phyloP scores from a whole-genome alignment of 2,113 vertebrate genomes.

The Triplophysa siluroides region DNA sequence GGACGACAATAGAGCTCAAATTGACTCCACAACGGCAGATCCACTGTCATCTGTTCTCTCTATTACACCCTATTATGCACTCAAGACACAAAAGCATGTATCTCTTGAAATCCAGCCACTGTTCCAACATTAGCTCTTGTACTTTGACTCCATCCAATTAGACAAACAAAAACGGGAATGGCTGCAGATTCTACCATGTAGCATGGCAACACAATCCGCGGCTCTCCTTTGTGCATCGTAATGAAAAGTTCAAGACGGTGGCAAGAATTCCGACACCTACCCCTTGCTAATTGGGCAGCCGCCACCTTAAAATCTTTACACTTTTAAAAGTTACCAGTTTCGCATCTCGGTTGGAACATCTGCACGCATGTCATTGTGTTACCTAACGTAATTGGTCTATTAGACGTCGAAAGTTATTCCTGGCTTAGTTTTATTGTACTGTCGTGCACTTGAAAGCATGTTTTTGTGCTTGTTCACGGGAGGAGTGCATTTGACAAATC shows the following conservation, averaged over 20 bases:
- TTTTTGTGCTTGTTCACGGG: background rate
- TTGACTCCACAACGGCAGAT: constrained; percentile 38
- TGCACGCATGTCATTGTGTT: background rate
- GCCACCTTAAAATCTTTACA: constrained; percentile 27
- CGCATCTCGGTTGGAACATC: background rate
- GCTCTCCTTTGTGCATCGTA: constrained; percentile 34
- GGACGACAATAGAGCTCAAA: constrained; percentile 36
- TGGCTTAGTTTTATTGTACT: constrained; percentile 9
- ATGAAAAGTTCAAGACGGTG: constrained; percentile 46
- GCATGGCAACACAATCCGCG: constrained; percentile 34
- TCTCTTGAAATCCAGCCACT: constrained; percentile 31
- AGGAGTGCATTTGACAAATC: constrained; percentile 12
- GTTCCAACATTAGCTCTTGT: constrained; percentile 52
- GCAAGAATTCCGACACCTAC: constrained; percentile 21
- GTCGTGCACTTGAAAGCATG: constrained; percentile 2
- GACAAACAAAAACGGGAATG: constrained; percentile 41
- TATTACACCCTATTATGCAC: constrained; percentile 41
- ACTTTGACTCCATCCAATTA: constrained; percentile 57
- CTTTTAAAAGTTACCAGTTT: constrained; percentile 1
- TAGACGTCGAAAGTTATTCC: constrained; percentile 6
- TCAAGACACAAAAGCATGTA: background rate
- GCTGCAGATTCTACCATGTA: constrained; percentile 42
- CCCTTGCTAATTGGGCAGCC: constrained; percentile 29
- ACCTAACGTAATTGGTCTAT: background rate
- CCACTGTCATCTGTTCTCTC: constrained; percentile 40